Evolutionary conservation across 2,113 vertebrate species (phyloP), one percentile per base, ranked within the genome.

Genomic region (Verasper variegatus): DNA sequence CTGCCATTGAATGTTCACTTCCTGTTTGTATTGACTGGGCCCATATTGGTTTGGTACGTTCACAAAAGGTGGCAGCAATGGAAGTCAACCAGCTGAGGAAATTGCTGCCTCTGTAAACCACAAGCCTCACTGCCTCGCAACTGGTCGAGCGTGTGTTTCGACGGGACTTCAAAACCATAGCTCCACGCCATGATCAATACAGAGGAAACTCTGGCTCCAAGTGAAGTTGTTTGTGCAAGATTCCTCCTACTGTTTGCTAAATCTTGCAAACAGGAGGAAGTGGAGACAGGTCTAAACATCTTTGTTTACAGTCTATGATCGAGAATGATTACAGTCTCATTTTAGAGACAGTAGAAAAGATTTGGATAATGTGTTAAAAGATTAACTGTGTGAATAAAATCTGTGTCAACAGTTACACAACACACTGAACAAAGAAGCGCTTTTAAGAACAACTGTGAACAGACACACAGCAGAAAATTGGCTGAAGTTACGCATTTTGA

Each of bases 1-100:
- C 82, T 86, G 91, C 92, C 92, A 96, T 94, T 96, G 94, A 96
- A 92, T 88, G 83, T 86, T 67, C 84, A 80, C 87, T 96, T 97
- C 96, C 96, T 96, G 94, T 93, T 88, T 87, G 90, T 85, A 75
- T 89, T 90, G 86, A 84, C 88, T 80, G 42, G 51, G 45, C 31
- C 83, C 1, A 11, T 42, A 67, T 80, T 26, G 60, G 49, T 40
- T 57, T 40, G 77, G 70, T 65, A 47, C 69, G 35, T 80, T 85
- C 61, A 87, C 81, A 85, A 31, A 85, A 86, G 73, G 78, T 52
- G 72, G n/a, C 73, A 74, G 60, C 61, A 21, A 68, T 47, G 54
- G 64, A 83, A 66, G 70, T 66, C 73, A 71, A 74, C 59, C 13
- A 49, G 69, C n/a, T 24, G 31, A 72, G 89, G 71, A 89, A 80